Evolutionary conservation across 2,888 invertebrate species (phyloP), one percentile per base, ranked within the genome.

Genomic region (Endotricha flammealis): DNA sequence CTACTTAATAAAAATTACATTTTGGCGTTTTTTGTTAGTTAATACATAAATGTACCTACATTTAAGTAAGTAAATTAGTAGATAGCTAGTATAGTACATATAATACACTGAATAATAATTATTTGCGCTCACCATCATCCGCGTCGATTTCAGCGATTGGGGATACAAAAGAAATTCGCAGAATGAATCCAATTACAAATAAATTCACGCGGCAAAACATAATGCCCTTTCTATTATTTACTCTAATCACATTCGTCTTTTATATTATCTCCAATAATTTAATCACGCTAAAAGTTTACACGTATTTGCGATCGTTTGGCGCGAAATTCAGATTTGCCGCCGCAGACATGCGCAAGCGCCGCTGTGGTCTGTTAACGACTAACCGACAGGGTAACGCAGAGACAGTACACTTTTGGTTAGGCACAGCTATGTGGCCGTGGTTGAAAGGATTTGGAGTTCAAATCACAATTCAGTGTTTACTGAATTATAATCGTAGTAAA

Each of bases 141-240:
- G 63, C 56, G 42, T 75, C 79, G 53, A 77, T 71, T 67, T 81
- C 79, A 57, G 73, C 63, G 39, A 75, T 64, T 39, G 80, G 76
- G 31, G 74, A 74, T 61, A 80, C 82, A 44, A 65, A 67, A 42
- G 71, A 54, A 47, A 77, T 64, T 64, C 66, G 63, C 47, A 77
- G 75, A 64, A 81, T 57, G 34, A 82, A 56, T 61, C 77, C 74
- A 60, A 79, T 57, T 36, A 79, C 41, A 49, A 78, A 64, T 39
- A 82, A 64, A 64, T 58, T 56, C 32, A 46, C 54, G 42, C 50
- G 56, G 41, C 55, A 63, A 61, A 64, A 44, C 77, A 81, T 80
- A 25, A 38, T 58, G 44, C 43, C n/a, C n/a, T n/a, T n/a, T n/a
- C n/a, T n/a, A n/a, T n/a, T n/a, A n/a, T n/a, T n/a, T n/a, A n/a